Percentiles rank a stretch among this genome's conserved stretches.
Conservation (phyloP, 2,888 invertebrate species). For the Diloba caeruleocephala region DNA sequence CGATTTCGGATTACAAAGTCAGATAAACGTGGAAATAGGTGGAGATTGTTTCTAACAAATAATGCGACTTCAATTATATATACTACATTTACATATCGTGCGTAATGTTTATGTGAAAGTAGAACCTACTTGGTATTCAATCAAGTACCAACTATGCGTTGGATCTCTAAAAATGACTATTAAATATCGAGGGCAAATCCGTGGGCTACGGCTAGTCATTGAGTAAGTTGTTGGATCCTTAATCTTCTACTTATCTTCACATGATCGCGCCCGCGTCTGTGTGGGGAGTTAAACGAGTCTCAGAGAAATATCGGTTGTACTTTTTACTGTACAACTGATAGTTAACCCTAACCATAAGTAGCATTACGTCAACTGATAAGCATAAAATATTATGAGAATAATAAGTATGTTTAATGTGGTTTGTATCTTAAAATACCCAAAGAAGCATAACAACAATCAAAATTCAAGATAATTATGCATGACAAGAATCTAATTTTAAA, state of each 20-base stretch:
- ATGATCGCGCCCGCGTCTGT: conserved; percentile 25
- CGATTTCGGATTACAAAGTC: too few species aligned
- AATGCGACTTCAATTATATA: too few species aligned
- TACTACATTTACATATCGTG: too few species aligned
- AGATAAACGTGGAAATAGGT: too few species aligned
- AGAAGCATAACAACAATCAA: conserved; percentile 1
- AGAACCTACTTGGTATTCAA: conserved; percentile 30
- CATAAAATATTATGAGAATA: conserved; percentile 3
- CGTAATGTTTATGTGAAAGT: conserved; percentile 28
- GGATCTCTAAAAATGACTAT: conserved; percentile 12
- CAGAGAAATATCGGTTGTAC: conserved; percentile 19
- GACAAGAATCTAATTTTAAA: conserved; percentile 18
- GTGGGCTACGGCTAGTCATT: conserved; percentile 31
- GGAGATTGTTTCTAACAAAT: too few species aligned
- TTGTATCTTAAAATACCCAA: background rate
- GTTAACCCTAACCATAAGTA: too few species aligned
- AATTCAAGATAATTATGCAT: conserved; percentile 27
- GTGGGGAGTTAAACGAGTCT: conserved; percentile 31
- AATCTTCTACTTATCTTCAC: conserved; percentile 39
- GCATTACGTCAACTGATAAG: conserved; percentile 27
- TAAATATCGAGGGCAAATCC: conserved; percentile 28
- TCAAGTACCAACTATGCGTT: conserved; percentile 6
- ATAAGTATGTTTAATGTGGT: conserved; percentile 10
- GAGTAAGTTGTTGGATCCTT: conserved; percentile 36
- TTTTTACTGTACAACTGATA: background rate